Base-by-base conservation (phyloP, 2,113 vertebrate genomes). In the Numenius arquata region DNA sequence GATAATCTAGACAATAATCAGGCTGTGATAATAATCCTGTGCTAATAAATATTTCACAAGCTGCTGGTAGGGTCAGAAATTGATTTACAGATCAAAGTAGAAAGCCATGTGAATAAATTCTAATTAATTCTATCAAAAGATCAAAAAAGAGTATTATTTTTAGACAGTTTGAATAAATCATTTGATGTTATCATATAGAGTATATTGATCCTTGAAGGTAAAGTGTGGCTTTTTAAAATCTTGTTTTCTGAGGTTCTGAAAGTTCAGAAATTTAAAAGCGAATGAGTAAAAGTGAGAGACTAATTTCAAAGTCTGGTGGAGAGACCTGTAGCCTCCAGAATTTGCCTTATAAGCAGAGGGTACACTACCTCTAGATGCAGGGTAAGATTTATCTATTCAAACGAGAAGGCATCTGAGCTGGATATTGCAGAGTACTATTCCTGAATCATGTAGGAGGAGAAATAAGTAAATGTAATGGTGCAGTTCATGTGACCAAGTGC, bases 21-120 rank as follows among this genome's bases (percentile, higher is more conserved):
- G 79, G 40, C 90, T 95, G 85, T 96, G 90, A 86, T 94, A 90
- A 90, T 93, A 89, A 78, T 85, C 68, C 61, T 65, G 56, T 67
- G 86, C 65, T 96, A 89, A 90, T 90, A 88, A 96, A 92, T 95
- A 90, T 89, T 95, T 95, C 86, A 87, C 47, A 82, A 38, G 56
- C 56, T 93, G 48, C 80, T 92, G 88, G 43, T 78, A 81, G 79
- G 72, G 88, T 93, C 76, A 90, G 79, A 93, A 90, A 84, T 61
- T 67, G 75, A 94, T 93, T 92, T 90, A 81, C 73, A 94, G 93
- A 84, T 92, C 85, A 93, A 94, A 96, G 95, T 78, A 48, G 70
- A 68, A 93, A 90, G 77, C 13, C 40, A 25, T 32, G 32, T 75
- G 86, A 84, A 81, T 68, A 65, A 86, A 94, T 90, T 83, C 34